phyloP scores from a whole-genome alignment of 1,140 invertebrate species.

The Ylistrum balloti region DNA sequence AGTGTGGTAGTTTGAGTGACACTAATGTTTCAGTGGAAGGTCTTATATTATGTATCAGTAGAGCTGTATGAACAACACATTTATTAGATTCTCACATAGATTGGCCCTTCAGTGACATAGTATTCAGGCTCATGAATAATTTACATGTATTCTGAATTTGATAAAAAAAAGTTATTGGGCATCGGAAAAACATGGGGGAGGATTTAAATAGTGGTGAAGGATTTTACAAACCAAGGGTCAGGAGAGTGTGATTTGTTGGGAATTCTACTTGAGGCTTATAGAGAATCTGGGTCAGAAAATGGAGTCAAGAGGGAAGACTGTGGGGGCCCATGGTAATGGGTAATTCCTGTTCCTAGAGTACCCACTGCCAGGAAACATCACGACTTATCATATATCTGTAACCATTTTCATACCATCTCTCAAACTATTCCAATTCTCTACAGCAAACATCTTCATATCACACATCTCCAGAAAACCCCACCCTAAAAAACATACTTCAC shows the following conservation, averaged over 20 bases:
- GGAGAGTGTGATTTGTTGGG: not conserved
- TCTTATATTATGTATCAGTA: not conserved
- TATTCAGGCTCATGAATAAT: not conserved
- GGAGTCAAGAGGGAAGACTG: constrained; percentile 32
- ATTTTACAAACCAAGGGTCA: constrained; percentile 4
- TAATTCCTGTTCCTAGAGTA: not conserved
- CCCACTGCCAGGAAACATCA: not conserved
- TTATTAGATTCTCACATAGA: not conserved
- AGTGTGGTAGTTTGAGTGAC: not conserved
- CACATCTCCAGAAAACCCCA: too few relatives aligned
- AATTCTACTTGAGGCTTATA: not conserved
- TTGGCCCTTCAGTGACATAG: not conserved
- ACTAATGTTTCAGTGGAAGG: not conserved
- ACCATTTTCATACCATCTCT: not conserved
- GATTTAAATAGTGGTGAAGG: not conserved
- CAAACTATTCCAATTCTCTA: not conserved
- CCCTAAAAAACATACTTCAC: too few relatives aligned
- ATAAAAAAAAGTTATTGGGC: not conserved
- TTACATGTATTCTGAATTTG: not conserved
- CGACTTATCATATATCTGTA: not conserved
- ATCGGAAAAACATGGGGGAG: not conserved
- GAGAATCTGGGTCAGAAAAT: not conserved
- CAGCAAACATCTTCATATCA: too few relatives aligned
- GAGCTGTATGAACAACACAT: not conserved
- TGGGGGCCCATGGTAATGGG: constrained; percentile 19